Base-by-base conservation (phyloP, 1,140 invertebrate species). In the Parasteatoda tepidariorum region DNA sequence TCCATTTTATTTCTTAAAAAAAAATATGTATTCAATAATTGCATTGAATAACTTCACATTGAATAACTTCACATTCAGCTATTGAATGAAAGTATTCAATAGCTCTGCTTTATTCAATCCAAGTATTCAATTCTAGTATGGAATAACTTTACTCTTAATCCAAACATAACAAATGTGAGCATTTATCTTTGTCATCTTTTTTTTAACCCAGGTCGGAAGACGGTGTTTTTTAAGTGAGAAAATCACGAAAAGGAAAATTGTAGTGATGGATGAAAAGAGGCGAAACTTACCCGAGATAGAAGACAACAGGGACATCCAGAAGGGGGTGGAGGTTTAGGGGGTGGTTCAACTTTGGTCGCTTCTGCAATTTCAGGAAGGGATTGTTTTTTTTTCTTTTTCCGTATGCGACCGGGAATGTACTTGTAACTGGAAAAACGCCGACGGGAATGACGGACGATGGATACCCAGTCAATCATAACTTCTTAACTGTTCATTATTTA, bases 391-490 rank as follows among this genome's bases (percentile, higher is more conserved):
- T 62, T 78, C 48, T 34, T 86, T 13, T 84, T 74, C 28, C 74
- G 54, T 41, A 83, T 57, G 57, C 76, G 54, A 74, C 83, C 41
- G 71, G 78, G 38, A 74, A 91, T 89, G 87, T 92, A 92, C 88
- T 93, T 91, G 87, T 93, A 94, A 88, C 92, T 93, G 79, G 93
- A 94, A 88, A 94, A 93, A 34, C 93, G 90, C 41, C 93, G 91
- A 31, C 92, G 54, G 54, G 93, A 94, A 86, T 94, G 92, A 71
- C 93, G 91, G 34, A 94, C 93, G 79, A 94, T 94, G 82, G 93
- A 94, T 82, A 94, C 93, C 93, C 93, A 94, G 89, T 94, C 93
- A 86, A 94, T 94, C 93, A 94, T 94, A 68, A 81, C 87, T 74
- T 38, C 6, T 26, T n/a, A 22, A 22, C 24, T n/a, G n/a, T 24